These are phyloP conservation scores for Luperina testacea DNA, from an alignment of 2,888 invertebrate genomes.

Conservation along the genomic window DNA sequence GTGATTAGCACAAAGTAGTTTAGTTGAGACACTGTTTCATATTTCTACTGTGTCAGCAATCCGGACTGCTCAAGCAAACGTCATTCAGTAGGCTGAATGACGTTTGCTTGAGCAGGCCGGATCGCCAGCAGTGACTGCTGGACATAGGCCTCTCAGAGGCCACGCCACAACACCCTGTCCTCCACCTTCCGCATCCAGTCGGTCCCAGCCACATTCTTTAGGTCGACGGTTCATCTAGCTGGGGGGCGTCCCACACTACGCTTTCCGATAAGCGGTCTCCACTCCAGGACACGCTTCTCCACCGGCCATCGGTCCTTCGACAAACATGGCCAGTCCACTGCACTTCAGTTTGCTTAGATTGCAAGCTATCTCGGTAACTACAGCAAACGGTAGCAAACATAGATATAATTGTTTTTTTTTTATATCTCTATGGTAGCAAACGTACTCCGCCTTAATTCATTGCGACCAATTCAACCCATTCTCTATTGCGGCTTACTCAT, in stretches of 20 bases:
- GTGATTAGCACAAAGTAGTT: not conserved
- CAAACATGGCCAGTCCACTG: not conserved
- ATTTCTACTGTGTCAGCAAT: not conserved
- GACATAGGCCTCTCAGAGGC: no score
- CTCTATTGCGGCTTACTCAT: conserved; percentile 69
- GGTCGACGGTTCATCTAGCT: no score
- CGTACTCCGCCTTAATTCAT: conserved; percentile 44
- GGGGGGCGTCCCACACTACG: no score
- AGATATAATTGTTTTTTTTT: not conserved
- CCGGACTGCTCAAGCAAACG: conserved; percentile 11
- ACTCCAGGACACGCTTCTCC: no score
- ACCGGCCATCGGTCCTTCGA: not conserved
- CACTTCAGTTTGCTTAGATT: not conserved
- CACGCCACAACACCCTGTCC: no score
- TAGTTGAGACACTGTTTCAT: conserved; percentile 1
- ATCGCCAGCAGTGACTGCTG: no score
- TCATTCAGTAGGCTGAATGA: no score
- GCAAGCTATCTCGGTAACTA: not conserved
- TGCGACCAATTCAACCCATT: conserved; percentile 67
- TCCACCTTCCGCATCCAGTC: no score
- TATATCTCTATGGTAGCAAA: no score
- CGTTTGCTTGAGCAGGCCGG: no score
- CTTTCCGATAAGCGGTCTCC: no score
- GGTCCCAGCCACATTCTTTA: no score
- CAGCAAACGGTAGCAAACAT: conserved; percentile 9